Base-by-base conservation (phyloP, 37 sponge, comb jelly and placozoan genomes). In the Chondrilla cf. caribensis region DNA sequence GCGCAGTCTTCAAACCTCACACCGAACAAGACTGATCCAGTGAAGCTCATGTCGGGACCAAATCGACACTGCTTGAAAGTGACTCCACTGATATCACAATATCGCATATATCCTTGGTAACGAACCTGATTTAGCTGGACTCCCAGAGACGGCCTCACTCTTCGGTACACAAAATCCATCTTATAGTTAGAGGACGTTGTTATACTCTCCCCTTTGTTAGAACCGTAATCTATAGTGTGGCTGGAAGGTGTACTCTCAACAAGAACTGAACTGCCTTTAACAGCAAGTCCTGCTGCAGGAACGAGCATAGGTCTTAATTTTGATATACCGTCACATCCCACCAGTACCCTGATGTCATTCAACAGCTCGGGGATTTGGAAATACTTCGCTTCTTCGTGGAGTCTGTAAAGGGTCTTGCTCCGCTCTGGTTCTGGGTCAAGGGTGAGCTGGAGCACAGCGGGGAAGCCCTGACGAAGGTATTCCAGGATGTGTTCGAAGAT, bases 401-500 rank as follows among this genome's bases (percentile, higher is more conserved):
- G 24, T 15, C 40, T 21, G 76, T 73, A 42, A 1, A 73, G 44
- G 9, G 24, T 73, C 0, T 39, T 73, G 44, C 76, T 73, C 1
- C 76, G 41, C 44, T 73, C 42, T 22, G 76, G 76, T 25, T 73
- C 76, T 24, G n/a, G n/a, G 21, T 43, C 38, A 2, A 73, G 76
- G 17, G 42, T 73, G 8, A 73, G 25, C 1, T 22, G 19, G 24
- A 42, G 25, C 19, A 73, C 22, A 43, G 76, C 41, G 2, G 76
- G 41, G 6, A 25, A 73, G 6, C 76, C 76, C 17, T 36, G 2
- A 17, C 76, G 76, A 24, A 73, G 76, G 44, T 73, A 73, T 39
- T 73, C 76, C 76, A 73, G 36, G 25, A 73, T 39, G 44, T 73
- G 76, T 43, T 73, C 76, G 40, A 73, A 73, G 41, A 73, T 39